phyloP scores from a whole-genome alignment of 2,797 vertebrate species.

The Coregonus ussuriensis region DNA sequence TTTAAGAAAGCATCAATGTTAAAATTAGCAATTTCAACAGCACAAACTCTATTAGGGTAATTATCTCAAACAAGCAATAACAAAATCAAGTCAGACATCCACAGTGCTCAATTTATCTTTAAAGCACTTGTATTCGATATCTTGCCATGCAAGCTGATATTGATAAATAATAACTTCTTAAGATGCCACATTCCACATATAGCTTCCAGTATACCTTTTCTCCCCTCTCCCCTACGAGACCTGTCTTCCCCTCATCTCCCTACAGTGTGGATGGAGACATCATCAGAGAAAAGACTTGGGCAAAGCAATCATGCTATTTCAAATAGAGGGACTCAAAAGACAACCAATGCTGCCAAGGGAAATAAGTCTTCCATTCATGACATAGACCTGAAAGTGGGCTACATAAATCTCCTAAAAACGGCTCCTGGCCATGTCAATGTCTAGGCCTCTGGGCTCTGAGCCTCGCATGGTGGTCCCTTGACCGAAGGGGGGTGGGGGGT shows the following conservation, averaged over 20 bases:
- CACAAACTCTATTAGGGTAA: background rate
- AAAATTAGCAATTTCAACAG: background rate
- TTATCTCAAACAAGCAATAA: background rate
- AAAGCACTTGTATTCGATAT: background rate
- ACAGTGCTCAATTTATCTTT: background rate
- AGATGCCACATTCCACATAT: conserved; percentile 31
- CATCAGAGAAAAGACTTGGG: conserved; percentile 35
- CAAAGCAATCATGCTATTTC: conserved; percentile 36
- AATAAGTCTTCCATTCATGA: conserved; percentile 14
- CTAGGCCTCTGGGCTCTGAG: background rate
- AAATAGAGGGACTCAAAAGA: conserved; percentile 32
- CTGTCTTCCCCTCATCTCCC: conserved; percentile 65
- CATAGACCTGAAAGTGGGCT: conserved; percentile 28
- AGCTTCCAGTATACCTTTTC: conserved; percentile 59
- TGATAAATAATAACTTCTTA: background rate
- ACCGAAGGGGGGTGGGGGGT: background rate
- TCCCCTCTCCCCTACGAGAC: conserved; percentile 60
- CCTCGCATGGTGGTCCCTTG: conserved; percentile 31
- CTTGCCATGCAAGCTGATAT: background rate
- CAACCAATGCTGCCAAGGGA: conserved; percentile 8
- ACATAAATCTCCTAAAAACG: conserved; percentile 32
- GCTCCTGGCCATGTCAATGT: background rate
- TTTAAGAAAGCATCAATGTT: background rate
- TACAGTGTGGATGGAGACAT: conserved; percentile 55
- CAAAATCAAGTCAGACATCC: background rate